Conservation (phyloP, 2,113 vertebrate species). For the Vombatus ursinus region DNA sequence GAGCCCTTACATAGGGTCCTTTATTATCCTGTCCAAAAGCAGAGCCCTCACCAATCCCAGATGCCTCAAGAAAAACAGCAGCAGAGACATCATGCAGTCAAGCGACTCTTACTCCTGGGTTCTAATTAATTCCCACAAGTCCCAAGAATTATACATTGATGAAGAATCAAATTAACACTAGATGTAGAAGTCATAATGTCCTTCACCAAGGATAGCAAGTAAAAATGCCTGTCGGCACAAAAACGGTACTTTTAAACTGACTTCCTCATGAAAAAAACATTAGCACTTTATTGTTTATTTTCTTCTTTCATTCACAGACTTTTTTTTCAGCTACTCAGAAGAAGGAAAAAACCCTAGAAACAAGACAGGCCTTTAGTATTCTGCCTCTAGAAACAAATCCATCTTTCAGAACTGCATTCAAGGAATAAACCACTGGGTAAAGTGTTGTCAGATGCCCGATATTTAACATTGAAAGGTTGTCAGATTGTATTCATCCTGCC, state of each 20-base stretch:
- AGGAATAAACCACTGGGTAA: background rate
- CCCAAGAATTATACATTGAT: constrained; percentile 54
- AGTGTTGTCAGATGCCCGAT: background rate
- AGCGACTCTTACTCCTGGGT: background rate
- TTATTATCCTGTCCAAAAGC: background rate
- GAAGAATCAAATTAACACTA: constrained; percentile 45
- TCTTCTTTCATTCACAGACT: constrained; percentile 64
- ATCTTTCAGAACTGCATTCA: constrained; percentile 33
- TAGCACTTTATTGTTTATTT: constrained; percentile 66
- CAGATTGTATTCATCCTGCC: constrained; percentile 67
- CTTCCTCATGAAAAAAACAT: constrained; percentile 62
- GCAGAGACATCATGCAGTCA: background rate
- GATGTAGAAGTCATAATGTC: background rate
- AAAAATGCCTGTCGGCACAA: constrained; percentile 44
- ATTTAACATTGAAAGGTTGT: constrained; percentile 70
- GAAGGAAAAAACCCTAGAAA: constrained; percentile 9
- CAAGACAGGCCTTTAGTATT: constrained; percentile 59
- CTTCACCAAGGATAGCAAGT: constrained; percentile 20
- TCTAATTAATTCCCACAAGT: background rate
- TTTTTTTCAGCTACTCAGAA: constrained; percentile 71
- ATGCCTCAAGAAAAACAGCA: background rate
- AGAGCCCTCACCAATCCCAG: background rate
- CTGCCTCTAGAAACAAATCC: constrained; percentile 65
- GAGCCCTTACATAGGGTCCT: background rate
- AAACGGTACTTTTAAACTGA: constrained; percentile 26